These are phyloP conservation scores for Martes martes DNA, from an alignment of 2,113 vertebrate genomes.

Conservation along the genomic window DNA sequence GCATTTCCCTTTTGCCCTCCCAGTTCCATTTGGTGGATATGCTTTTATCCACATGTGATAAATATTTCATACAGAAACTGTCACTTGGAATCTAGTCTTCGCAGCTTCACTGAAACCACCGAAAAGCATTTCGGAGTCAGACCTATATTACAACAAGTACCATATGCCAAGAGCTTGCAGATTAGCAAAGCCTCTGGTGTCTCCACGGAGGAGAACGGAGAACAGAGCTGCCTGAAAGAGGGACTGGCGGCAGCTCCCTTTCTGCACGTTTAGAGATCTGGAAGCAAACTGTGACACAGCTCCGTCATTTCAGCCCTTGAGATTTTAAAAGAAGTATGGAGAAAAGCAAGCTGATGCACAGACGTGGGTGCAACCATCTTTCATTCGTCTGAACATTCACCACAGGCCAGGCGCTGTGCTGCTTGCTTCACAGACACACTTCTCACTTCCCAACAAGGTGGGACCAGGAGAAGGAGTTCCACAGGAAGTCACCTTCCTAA, in stretches of 20 bases:
- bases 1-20: not conserved
- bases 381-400: not conserved
- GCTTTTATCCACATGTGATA: slow-evolving; percentile 47
- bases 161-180: not conserved
- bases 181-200: not conserved
- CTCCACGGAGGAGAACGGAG: not conserved
- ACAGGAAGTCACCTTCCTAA: not conserved
- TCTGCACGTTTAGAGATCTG: accelerated
- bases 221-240: accelerated
- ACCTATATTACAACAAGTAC: not conserved
- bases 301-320: not conserved
- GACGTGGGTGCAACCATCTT: not conserved
- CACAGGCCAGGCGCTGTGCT: accelerated
- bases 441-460: not conserved
- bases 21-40: not conserved
- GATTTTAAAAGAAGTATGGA: slow-evolving; percentile 3
- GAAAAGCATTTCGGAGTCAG: slow-evolving; percentile 50
- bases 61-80: slow-evolving; percentile 55
- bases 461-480: not conserved
- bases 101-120: not conserved
- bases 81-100: slow-evolving; percentile 58
- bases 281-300: not conserved
- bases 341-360: not conserved
- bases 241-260: not conserved
- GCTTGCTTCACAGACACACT: not conserved